Percentiles rank a stretch among this genome's conserved stretches.
Evolutionary conservation across 2,113 vertebrate genomes (phyloP).

Genomic region (Butorides virescens): DNA sequence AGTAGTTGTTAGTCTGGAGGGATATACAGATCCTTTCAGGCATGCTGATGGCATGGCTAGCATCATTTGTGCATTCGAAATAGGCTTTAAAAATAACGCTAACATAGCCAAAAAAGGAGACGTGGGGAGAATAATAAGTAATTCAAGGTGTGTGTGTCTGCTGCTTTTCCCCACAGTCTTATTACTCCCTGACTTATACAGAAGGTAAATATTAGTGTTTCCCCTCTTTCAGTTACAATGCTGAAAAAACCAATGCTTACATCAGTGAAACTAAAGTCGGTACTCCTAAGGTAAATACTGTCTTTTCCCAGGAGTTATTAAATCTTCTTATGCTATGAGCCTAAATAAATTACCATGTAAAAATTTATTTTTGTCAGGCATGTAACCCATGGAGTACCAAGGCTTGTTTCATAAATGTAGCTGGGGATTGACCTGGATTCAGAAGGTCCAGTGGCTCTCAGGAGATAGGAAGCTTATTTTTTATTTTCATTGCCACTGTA

Average conservation of each 20-base stretch:
- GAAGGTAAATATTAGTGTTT: background rate
- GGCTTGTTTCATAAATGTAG: background rate
- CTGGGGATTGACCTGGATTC: background rate
- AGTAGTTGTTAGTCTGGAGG: background rate
- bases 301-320: background rate
- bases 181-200: background rate
- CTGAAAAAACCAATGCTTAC: background rate
- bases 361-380: background rate
- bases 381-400: background rate
- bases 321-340: background rate
- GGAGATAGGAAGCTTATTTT: background rate
- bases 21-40: background rate
- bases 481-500: background rate
- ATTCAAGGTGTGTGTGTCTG: background rate
- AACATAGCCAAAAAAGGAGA: background rate
- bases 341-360: background rate
- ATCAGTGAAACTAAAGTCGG: background rate
- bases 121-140: background rate
- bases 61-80: background rate
- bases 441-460: background rate
- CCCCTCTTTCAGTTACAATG: background rate
- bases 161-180: background rate
- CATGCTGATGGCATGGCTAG: background rate
- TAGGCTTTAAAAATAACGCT: background rate
- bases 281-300: background rate